Evolutionary conservation across 2,113 vertebrate genomes (phyloP).

Genomic region (Columba janthina): DNA sequence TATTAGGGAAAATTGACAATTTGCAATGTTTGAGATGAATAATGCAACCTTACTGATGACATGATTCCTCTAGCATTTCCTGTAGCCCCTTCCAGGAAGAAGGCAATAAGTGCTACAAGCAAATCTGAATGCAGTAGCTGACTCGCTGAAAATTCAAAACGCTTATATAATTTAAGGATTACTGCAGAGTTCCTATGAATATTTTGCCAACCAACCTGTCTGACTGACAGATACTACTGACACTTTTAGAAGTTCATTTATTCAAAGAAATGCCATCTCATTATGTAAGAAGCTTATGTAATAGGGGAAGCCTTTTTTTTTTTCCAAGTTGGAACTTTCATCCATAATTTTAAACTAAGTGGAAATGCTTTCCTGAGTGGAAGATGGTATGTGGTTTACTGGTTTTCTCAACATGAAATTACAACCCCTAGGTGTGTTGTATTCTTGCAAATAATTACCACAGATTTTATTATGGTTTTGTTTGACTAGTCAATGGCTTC

Average conservation of each 20-base stretch:
- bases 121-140: background rate
- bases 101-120: background rate
- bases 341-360: background rate
- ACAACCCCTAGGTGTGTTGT: rapidly evolving
- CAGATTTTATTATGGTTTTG: background rate
- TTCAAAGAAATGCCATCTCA: background rate
- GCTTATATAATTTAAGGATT: background rate
- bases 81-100: background rate
- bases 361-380: background rate
- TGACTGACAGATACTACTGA: background rate
- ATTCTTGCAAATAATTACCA: background rate
- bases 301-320: background rate
- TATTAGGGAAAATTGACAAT: background rate
- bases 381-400: background rate
- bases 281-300: background rate
- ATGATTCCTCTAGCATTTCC: background rate
- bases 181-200: background rate
- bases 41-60: background rate
- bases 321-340: background rate
- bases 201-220: background rate
- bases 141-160: background rate
- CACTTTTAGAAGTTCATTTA: background rate
- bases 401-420: background rate
- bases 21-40: background rate
- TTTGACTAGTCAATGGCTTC: background rate